Percentiles rank a stretch among this genome's conserved stretches.
Evolutionary conservation across 2,113 vertebrate genomes (phyloP).

Genomic region (Leucosticte australis): DNA sequence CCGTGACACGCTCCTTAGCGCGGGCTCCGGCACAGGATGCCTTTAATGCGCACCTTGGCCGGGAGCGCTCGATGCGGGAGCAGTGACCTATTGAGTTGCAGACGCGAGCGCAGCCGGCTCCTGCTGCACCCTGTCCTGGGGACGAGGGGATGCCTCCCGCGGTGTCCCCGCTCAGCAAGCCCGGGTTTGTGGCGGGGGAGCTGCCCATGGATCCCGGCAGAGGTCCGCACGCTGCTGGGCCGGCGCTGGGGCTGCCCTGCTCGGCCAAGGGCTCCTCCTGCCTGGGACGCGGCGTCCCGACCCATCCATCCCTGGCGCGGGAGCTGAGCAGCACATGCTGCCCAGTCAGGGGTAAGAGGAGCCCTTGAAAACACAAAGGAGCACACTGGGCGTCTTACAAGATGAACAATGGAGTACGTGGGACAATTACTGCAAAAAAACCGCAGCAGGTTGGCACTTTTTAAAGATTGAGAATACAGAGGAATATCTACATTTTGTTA

Average conservation of each 20-base stretch:
- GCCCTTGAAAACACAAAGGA: not conserved
- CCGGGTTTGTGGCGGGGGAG: not conserved
- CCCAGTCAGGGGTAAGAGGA: not conserved
- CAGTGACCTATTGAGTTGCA: not conserved
- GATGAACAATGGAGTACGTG: not conserved
- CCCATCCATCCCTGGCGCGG: fast-evolving
- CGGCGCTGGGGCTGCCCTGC: not conserved
- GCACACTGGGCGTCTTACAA: not conserved
- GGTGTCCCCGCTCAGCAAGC: not conserved
- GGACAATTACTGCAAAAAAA: not conserved
- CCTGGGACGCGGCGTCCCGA: fast-evolving
- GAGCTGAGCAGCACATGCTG: not conserved
- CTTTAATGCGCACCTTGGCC: not conserved
- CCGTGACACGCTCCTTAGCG: not conserved
- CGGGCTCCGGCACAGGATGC: not conserved
- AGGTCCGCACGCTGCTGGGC: not conserved
- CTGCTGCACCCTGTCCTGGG: not conserved
- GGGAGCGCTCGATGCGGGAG: not conserved
- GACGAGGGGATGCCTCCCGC: not conserved
- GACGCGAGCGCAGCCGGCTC: fast-evolving
- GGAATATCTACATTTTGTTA: not conserved
- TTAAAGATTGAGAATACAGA: not conserved
- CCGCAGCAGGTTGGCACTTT: not conserved
- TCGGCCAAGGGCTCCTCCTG: not conserved
- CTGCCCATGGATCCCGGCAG: not conserved